A percentile compares a stretch with the other conserved stretches of the same genome.
Evolutionary conservation across 2,113 vertebrate genomes (phyloP).

Genomic region (Nothobranchius kuhntae): DNA sequence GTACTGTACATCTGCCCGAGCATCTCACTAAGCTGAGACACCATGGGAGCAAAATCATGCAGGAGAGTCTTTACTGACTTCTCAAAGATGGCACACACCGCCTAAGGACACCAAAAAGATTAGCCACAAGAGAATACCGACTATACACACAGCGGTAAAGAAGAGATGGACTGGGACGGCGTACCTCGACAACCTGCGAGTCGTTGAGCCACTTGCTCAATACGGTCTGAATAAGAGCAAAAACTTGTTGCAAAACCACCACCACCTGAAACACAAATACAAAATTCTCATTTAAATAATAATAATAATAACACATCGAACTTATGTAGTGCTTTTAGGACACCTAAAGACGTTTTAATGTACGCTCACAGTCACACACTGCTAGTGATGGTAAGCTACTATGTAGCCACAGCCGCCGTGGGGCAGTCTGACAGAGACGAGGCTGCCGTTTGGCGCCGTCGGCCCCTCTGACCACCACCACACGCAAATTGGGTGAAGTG

Average conservation of each 20-base stretch:
- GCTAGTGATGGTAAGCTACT: too few species aligned
- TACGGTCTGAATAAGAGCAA: constrained; percentile 97
- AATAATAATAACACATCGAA: neutral
- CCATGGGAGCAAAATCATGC: constrained; percentile 98
- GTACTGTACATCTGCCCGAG: constrained; percentile 99
- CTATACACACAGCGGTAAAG: too few species aligned
- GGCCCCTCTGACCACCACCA: too few species aligned
- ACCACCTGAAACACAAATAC: constrained; percentile 84
- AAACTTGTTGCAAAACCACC: constrained; percentile 97
- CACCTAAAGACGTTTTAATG: too few species aligned
- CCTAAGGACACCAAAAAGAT: constrained; percentile 72
- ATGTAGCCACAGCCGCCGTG: too few species aligned
- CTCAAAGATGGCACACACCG: constrained; percentile 98
- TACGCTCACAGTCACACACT: too few species aligned
- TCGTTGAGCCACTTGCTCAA: constrained; percentile 98
- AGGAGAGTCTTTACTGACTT: constrained; percentile 98
- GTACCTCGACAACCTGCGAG: constrained; percentile 98
- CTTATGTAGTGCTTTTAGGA: too few species aligned
- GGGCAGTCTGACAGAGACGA: too few species aligned
- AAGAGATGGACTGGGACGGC: neutral
- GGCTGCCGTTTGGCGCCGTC: too few species aligned
- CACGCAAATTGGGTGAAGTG: too few species aligned
- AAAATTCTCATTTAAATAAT: neutral
- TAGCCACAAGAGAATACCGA: neutral
- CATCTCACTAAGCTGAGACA: constrained; percentile 98